Evolutionary conservation across 2,888 invertebrate genomes (phyloP), one percentile per base, ranked within the genome.

Genomic region (Tetranychus truncatus): DNA sequence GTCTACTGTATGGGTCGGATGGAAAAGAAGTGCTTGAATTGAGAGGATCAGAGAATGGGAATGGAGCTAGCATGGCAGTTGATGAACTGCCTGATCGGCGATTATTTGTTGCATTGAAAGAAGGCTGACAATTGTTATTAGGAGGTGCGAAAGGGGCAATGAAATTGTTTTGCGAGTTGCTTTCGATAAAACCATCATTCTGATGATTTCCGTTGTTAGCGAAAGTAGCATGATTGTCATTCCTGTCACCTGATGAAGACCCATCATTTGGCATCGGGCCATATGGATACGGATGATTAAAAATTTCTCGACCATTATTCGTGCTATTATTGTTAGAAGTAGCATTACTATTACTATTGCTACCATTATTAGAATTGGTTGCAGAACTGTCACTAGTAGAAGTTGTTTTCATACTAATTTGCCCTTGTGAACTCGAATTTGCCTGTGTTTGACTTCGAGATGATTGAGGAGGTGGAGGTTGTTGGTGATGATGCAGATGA

Each of bases 211-310:
- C 55, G 15, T 9, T 15, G 55, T 55, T 55, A 9, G 11, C 15
- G 15, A 55, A 55, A 15, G 9, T 0, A 9, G 15, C 15, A 9
- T 15, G 55, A 15, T 55, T 55, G 3, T 3, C 34, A 21, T 69
- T 69, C 20, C 69, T 18, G 11, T 69, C 69, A 24, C 69, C 20
- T 24, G 20, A 20, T 69, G 69, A 34, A 5, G 34, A 24, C 6
- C 69, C 34, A 11, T 20, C 21, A 69, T 11, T 69, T 69, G 69
- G 11, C 34, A 34, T 34, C 34, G 34, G 34, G 18, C 21, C 69
- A 69, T 69, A 69, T 20, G 69, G 69, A 69, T 69, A 24, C 6
- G n/a, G 34, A 55, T 55, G 55, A 21, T 69, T 69, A 9, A 69
- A 69, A 21, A 69, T 18, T 5, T 69, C 34, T 20, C 69, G 69